Conservation (phyloP, 2,113 vertebrate genomes). For the Ellobius talpinus region DNA sequence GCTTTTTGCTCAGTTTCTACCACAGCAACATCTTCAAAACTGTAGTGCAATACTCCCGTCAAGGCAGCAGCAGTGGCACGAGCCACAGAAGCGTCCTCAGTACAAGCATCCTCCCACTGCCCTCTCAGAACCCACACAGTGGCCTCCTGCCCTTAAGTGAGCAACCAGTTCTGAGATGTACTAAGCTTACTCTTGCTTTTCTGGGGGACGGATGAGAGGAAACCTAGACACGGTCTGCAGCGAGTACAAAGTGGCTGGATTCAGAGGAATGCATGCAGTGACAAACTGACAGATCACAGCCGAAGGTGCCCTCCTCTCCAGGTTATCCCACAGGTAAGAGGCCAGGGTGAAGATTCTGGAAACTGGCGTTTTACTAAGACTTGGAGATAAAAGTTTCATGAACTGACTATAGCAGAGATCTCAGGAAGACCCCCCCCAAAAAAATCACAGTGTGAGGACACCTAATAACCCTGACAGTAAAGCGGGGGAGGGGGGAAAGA, state of each 20-base stretch:
- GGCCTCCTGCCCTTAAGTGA: not conserved
- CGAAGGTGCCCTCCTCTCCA: not conserved
- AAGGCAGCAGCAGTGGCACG: not conserved
- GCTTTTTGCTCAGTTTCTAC: not conserved
- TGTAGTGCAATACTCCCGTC: not conserved
- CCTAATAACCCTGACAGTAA: not conserved
- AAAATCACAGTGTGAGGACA: not conserved
- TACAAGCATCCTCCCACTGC: not conserved
- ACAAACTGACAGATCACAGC: not conserved
- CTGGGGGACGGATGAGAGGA: not conserved
- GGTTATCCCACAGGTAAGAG: not conserved
- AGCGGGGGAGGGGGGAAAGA: not conserved
- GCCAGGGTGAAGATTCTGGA: not conserved
- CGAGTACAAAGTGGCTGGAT: accelerated
- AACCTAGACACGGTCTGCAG: not conserved
- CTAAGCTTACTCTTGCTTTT: not conserved
- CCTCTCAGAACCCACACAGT: not conserved
- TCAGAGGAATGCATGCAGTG: not conserved
- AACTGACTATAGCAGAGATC: not conserved
- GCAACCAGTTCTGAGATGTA: not conserved
- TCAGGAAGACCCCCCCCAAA: not conserved
- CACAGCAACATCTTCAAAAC: not conserved
- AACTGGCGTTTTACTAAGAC: not conserved
- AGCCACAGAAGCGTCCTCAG: not conserved
- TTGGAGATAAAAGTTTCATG: not conserved